Conservation (phyloP, 1,140 invertebrate genomes). For the Brachionus paranguensis region DNA sequence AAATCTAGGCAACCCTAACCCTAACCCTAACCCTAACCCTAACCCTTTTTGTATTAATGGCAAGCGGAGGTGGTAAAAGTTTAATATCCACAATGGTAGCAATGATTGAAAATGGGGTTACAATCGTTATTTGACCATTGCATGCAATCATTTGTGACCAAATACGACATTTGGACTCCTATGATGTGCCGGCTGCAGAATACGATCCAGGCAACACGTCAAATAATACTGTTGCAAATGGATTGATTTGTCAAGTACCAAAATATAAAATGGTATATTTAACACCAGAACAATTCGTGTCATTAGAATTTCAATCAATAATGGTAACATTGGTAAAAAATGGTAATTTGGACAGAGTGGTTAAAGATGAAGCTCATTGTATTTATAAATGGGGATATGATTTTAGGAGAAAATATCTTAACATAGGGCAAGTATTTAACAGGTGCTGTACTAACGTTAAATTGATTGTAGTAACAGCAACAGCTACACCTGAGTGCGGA, state of each 20-base stretch:
- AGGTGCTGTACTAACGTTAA: slow-evolving; percentile 59
- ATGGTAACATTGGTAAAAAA: slow-evolving; percentile 41
- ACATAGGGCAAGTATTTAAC: slow-evolving; percentile 53
- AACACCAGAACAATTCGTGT: slow-evolving; percentile 81
- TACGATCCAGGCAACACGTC: slow-evolving; percentile 61
- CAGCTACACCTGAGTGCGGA: slow-evolving; percentile 78
- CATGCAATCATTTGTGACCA: slow-evolving; percentile 91
- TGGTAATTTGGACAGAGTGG: slow-evolving; percentile 62
- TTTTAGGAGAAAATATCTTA: slow-evolving; percentile 63
- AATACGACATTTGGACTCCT: slow-evolving; percentile 59
- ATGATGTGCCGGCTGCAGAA: slow-evolving; percentile 57
- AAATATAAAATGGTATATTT: slow-evolving; percentile 67
- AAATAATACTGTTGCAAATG: slow-evolving; percentile 47
- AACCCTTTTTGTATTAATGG: slow-evolving; percentile 74
- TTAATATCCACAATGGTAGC: slow-evolving; percentile 87
- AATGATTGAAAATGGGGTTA: slow-evolving; percentile 64
- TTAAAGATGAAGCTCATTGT: slow-evolving; percentile 73
- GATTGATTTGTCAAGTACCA: background rate
- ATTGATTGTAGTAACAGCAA: slow-evolving; percentile 65
- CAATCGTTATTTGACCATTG: slow-evolving; percentile 82
- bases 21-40: too few species aligned
- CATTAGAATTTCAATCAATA: background rate
- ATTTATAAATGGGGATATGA: slow-evolving; percentile 60
- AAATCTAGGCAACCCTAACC: too few species aligned
- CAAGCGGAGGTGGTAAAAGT: slow-evolving; percentile 81